Conservation (phyloP, 2,797 vertebrate genomes). For the Coccyzus lansbergi region DNA sequence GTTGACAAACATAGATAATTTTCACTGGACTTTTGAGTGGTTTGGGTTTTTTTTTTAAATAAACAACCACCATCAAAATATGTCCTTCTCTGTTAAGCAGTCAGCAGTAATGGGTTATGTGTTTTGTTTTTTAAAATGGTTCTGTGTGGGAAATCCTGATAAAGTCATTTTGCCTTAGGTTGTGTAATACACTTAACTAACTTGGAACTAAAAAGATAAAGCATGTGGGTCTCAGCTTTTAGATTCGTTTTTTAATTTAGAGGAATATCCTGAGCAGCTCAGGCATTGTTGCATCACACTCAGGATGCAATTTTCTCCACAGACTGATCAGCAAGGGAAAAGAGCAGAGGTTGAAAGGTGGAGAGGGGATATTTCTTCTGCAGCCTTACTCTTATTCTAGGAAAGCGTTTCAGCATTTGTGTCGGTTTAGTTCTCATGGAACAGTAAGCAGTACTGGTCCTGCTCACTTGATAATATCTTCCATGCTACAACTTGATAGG, state of each 20-base stretch:
- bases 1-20: background rate
- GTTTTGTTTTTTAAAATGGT: constrained; percentile 12
- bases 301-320: background rate
- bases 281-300: background rate
- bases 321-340: constrained; percentile 4
- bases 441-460: background rate
- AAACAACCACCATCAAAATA: background rate
- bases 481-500: background rate
- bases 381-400: background rate
- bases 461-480: background rate
- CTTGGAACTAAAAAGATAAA: constrained; percentile 30
- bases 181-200: constrained; percentile 36
- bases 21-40: background rate
- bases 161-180: constrained; percentile 13
- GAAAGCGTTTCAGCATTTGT: constrained; percentile 25
- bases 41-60: background rate
- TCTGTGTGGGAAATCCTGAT: background rate
- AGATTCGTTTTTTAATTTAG: background rate
- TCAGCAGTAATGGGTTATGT: background rate
- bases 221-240: rapidly evolving
- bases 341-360: background rate
- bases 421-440: constrained; percentile 19
- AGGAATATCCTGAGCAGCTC: background rate
- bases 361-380: background rate
- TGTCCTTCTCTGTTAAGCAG: background rate